phyloP scores from a whole-genome alignment of 2,888 invertebrate genomes.

The Hetaerina titia region DNA sequence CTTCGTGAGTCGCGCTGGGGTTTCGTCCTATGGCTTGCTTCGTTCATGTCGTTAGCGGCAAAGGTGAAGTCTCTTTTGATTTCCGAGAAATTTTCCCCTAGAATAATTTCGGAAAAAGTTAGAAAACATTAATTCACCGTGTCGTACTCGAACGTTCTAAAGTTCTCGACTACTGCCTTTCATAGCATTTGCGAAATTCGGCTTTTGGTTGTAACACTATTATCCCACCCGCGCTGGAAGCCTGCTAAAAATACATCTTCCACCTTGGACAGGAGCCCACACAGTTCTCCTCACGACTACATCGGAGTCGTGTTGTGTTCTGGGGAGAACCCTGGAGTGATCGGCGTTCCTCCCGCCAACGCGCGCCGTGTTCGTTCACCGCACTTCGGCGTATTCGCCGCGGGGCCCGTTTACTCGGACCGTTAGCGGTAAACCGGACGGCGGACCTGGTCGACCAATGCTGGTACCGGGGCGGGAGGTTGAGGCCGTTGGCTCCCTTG shows the following conservation, averaged over 20 bases:
- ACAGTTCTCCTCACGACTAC: neutral
- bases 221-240: slow-evolving; percentile 34
- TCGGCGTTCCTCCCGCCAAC: neutral
- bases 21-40: neutral
- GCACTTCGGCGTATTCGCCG: neutral
- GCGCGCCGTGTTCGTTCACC: neutral
- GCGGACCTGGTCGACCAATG: neutral
- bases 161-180: no score
- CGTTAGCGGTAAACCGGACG: neutral
- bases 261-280: slow-evolving; percentile 32
- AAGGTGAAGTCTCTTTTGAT: neutral
- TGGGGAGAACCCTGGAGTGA: neutral
- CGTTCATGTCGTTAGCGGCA: neutral
- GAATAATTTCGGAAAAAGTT: no score
- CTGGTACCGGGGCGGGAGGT: neutral
- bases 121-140: no score
- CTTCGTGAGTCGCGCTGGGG: neutral
- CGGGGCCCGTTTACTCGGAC: neutral
- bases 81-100: neutral
- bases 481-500: neutral
- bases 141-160: no score
- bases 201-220: neutral
- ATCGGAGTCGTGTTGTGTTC: neutral
- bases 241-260: slow-evolving; percentile 8
- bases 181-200: neutral